Conservation (phyloP, 2,113 vertebrate species). For the Euleptes europaea region DNA sequence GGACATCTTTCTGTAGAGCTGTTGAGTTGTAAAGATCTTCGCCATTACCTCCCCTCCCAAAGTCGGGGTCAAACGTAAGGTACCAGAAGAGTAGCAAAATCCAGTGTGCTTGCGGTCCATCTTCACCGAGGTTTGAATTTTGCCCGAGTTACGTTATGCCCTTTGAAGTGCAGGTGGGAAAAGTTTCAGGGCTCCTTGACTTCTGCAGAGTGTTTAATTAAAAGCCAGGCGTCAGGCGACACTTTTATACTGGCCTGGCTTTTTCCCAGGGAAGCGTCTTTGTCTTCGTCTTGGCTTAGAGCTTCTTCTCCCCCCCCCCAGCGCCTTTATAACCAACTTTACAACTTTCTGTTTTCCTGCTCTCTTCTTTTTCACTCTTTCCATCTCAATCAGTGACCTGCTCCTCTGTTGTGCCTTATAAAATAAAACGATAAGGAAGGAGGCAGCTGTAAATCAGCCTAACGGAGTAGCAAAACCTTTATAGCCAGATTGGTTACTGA, state of each 20-base stretch:
- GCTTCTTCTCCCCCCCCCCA: too few species aligned
- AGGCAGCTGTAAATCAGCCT: background rate
- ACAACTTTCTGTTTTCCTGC: too few species aligned
- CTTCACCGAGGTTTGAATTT: background rate
- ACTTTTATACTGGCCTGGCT: background rate
- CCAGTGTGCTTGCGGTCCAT: background rate
- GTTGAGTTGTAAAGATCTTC: background rate
- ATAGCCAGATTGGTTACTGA: constrained; percentile 5
- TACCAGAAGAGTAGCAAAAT: background rate
- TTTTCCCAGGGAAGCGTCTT: too few species aligned
- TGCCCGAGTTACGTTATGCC: background rate
- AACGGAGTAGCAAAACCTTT: constrained; percentile 26
- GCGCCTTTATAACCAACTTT: too few species aligned
- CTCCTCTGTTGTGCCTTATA: background rate
- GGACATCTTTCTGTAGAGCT: fast-evolving
- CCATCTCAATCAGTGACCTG: background rate
- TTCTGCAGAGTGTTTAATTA: background rate
- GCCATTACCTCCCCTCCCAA: background rate
- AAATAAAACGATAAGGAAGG: constrained; percentile 8
- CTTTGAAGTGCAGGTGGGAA: background rate
- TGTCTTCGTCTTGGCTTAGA: too few species aligned
- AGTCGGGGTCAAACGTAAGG: background rate
- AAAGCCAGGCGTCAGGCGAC: background rate
- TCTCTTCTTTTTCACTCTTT: background rate
- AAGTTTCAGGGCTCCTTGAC: background rate